Evolutionary conservation across 2,113 vertebrate species (phyloP), one percentile per base, ranked within the genome.

Genomic region (Garra rufa): DNA sequence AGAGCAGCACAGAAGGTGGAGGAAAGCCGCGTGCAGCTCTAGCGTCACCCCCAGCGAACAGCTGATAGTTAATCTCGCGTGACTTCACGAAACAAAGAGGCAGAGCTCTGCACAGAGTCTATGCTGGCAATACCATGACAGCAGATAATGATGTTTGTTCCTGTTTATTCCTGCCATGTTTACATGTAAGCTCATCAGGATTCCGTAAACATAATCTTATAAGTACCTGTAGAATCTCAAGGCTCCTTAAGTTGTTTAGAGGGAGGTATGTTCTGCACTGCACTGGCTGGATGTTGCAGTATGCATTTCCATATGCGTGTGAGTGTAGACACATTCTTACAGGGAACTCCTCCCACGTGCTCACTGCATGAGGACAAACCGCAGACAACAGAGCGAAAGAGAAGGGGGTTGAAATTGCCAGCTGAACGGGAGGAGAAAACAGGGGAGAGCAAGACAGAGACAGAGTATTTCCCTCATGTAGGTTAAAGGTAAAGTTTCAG

Each of bases 331-430:
- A 91, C 89, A 92, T 91, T 93, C 92, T 90, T 92, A 34, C 73
- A 15, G 92, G 92, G 91, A 93, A 92, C 90, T 93, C 92, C 92
- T 91, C 90, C 92, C 91, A 92, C 90, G 88, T 88, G 88, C 89
- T 91, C 55, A 84, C 86, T 90, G 93, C 92, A 94, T 89, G 88
- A 91, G 93, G 89, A 87, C 88, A 87, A 89, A 80, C 88, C 34
- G 76, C 89, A 90, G 86, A 89, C 87, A 89, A 89, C 77, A 65
- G 50, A 91, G 88, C 88, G 88, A 93, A 88, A 92, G 91, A 88
- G 89, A 75, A 82, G 50, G 81, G 63, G 81, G 17, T 38, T 69
- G 70, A 26, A 61, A 26, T 61, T 78, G 74, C 80, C 85, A 85
- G 88, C 83, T 89, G 46, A 69, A 43, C 11, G 13, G n/a, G 14